Evolutionary conservation across 1,140 invertebrate species (phyloP).

Genomic region (Bactericera cockerelli): DNA sequence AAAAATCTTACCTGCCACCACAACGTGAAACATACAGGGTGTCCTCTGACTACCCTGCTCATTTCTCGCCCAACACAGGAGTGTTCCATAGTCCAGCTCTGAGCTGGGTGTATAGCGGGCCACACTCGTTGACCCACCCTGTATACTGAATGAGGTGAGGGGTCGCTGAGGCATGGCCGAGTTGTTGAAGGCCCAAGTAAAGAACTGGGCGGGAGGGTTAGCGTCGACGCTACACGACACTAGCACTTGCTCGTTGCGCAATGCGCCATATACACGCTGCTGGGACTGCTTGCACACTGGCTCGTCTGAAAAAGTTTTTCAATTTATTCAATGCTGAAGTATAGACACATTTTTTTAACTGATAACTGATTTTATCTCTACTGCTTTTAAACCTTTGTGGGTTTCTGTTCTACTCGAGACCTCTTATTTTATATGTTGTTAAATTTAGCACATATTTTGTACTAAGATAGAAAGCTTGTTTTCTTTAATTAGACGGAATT

Average conservation of each 20-base stretch:
- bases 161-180: slow-evolving; percentile 32
- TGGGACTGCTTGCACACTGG: slow-evolving; percentile 34
- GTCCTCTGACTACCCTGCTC: slow-evolving; percentile 62
- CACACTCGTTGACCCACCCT: slow-evolving; percentile 40
- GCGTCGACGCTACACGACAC: slow-evolving; percentile 40
- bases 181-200: slow-evolving; percentile 44
- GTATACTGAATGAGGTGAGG: slow-evolving; percentile 26
- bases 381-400: too few species aligned
- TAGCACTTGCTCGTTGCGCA: slow-evolving; percentile 36
- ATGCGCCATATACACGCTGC: slow-evolving; percentile 38
- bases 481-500: too few species aligned
- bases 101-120: slow-evolving; percentile 72
- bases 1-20: slow-evolving; percentile 75
- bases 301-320: slow-evolving; percentile 31
- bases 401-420: too few species aligned
- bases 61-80: slow-evolving; percentile 72
- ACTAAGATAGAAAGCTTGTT: background rate
- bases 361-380: too few species aligned
- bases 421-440: too few species aligned
- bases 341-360: too few species aligned
- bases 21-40: slow-evolving; percentile 78
- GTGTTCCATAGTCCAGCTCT: slow-evolving; percentile 78
- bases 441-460: too few species aligned
- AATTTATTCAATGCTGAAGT: too few species aligned
- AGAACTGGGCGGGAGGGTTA: slow-evolving; percentile 35